Percentiles rank a stretch among this genome's conserved stretches.
phyloP scores from a whole-genome alignment of 2,888 invertebrate genomes.

The Entomobrya proxima region DNA sequence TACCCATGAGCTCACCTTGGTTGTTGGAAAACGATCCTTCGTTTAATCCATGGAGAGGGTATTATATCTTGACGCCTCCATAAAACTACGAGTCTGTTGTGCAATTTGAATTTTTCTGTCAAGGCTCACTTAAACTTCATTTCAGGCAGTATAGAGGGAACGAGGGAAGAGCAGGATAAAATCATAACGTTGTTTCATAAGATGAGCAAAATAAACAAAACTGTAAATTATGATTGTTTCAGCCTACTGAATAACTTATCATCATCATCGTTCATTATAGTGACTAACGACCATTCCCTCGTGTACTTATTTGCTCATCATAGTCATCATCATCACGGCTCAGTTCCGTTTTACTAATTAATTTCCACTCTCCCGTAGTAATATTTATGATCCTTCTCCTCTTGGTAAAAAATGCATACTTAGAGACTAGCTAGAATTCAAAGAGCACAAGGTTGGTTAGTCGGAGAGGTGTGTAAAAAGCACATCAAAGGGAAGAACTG shows the following conservation, averaged over 20 bases:
- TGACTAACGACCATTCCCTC: too few species aligned
- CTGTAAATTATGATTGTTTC: not conserved
- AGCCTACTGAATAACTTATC: not conserved
- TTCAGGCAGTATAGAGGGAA: not conserved
- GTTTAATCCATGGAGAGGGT: not conserved
- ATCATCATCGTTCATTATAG: not conserved
- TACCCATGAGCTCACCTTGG: too few species aligned
- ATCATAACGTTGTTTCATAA: not conserved
- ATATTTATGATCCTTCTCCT: not conserved
- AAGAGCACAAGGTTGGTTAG: too few species aligned
- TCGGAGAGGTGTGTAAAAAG: not conserved
- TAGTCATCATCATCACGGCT: not conserved
- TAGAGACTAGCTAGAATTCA: too few species aligned
- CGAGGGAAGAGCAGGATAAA: too few species aligned
- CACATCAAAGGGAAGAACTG: not conserved
- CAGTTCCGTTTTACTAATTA: constrained; percentile 18
- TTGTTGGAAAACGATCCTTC: not conserved
- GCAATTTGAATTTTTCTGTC: too few species aligned
- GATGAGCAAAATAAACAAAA: not conserved
- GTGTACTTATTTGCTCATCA: not conserved
- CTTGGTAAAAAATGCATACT: not conserved
- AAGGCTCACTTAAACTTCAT: not conserved
- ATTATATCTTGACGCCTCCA: not conserved
- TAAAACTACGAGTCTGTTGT: too few species aligned
- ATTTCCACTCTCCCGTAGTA: not conserved